phyloP scores from a whole-genome alignment of 2,113 vertebrate species.

The Smithornis capensis region DNA sequence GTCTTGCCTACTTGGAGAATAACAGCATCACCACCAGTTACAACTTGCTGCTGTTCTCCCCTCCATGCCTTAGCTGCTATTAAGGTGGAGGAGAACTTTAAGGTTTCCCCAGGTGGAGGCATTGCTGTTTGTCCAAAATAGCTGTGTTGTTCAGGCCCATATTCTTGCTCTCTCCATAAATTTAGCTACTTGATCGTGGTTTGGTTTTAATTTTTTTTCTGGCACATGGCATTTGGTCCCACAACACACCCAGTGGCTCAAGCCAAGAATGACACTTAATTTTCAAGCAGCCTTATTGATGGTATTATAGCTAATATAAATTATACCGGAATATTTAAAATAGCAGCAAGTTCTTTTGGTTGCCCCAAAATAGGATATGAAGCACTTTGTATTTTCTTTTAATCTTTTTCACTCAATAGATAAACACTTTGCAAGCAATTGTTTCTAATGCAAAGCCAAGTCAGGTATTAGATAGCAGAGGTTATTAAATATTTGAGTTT shows the following conservation, averaged over 20 bases:
- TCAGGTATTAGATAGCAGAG: conserved; percentile 19
- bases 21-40: neutral
- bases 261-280: conserved; percentile 69
- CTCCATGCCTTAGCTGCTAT: neutral
- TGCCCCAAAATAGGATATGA: conserved; percentile 20
- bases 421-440: conserved; percentile 42
- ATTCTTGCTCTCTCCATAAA: neutral
- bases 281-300: conserved; percentile 46
- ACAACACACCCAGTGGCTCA: conserved; percentile 13
- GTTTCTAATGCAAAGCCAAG: conserved; percentile 24
- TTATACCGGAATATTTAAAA: conserved; percentile 57
- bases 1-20: neutral
- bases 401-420: conserved; percentile 33
- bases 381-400: conserved; percentile 39
- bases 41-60: neutral
- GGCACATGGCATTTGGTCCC: conserved; percentile 47
- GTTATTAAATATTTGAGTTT: conserved; percentile 8
- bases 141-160: neutral
- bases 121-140: neutral
- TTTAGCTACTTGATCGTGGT: neutral
- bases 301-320: conserved; percentile 55
- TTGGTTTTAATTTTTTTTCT: conserved; percentile 65
- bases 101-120: neutral
- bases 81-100: neutral
- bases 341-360: neutral